Conservation (phyloP, 2,113 vertebrate species). For the Mugil cephalus region DNA sequence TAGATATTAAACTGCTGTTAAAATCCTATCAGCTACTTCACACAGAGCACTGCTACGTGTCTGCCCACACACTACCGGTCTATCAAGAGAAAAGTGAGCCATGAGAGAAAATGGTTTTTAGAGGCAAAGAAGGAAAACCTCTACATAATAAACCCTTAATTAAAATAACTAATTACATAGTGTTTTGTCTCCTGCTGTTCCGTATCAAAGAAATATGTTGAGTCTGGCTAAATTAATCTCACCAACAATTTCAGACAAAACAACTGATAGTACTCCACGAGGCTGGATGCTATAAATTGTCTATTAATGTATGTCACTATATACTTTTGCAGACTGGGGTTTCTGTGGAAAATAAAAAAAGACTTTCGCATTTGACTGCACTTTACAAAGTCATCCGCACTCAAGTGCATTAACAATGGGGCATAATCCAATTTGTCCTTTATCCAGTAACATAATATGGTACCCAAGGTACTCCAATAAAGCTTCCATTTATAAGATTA, state of each 20-base stretch:
- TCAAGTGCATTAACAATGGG: background rate
- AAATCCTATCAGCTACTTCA: conserved; percentile 1
- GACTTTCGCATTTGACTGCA: background rate
- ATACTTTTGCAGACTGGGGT: background rate
- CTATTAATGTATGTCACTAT: no score
- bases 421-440: background rate
- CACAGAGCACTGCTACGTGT: conserved; percentile 4
- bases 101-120: background rate
- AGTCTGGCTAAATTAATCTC: background rate
- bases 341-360: background rate
- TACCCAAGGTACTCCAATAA: background rate
- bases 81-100: background rate
- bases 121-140: background rate
- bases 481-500: background rate
- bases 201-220: background rate
- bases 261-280: background rate
- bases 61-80: conserved; percentile 14
- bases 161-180: background rate
- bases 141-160: background rate
- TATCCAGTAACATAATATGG: background rate
- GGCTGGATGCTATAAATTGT: background rate
- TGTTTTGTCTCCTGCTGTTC: background rate
- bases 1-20: conserved; percentile 6
- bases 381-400: background rate
- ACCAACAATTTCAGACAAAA: background rate